Evolutionary conservation across 2,113 vertebrate species (phyloP), one percentile per base, ranked within the genome.

Genomic region (Naja naja): DNA sequence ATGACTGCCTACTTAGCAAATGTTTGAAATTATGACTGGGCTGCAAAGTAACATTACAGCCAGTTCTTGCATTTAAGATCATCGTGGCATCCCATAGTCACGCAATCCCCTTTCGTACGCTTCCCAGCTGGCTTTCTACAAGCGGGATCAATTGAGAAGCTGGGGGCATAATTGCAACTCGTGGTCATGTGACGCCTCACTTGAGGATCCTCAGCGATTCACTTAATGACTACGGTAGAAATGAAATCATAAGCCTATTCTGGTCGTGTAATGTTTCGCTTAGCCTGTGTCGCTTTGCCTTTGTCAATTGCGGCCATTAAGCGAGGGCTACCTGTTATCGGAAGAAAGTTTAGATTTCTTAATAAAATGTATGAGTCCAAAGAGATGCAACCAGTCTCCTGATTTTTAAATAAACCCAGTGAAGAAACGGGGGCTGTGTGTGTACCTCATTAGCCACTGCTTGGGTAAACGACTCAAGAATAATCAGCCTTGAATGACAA

Each of bases 401-500:
- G 18, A 81, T 81, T 81, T 39, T 81, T 81, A 34, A 74, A 81
- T 39, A 81, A 39, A 39, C 69, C 5, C 18, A 1, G 34, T 43
- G 34, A 81, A 8, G 34, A 81, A 39, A 81, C 22, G 34, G 69
- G 69, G 14, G 5, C 18, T 22, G 34, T 39, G 34, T 22, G 69
- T 34, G 6, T 23, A 39, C 56, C 22, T 34, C 56, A 93, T 88
- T 11, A n/a, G 25, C 45, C 49, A 88, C 74, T 49, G n/a, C 58
- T 58, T 94, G 85, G 90, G 95, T 89, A 95, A 47, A 64, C 89
- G 87, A 89, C 92, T 95, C 92, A 95, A 87, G 64, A 4, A 0
- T 91, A 91, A 93, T 96, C 95, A 95, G 88, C 90, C 81, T 94
- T 93, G 93, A 94, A 89, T 27, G 92, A 94, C 93, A 97, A 94